These are phyloP conservation scores for Carassius auratus DNA, from an alignment of 2,113 vertebrate species.

Conservation along the genomic window DNA sequence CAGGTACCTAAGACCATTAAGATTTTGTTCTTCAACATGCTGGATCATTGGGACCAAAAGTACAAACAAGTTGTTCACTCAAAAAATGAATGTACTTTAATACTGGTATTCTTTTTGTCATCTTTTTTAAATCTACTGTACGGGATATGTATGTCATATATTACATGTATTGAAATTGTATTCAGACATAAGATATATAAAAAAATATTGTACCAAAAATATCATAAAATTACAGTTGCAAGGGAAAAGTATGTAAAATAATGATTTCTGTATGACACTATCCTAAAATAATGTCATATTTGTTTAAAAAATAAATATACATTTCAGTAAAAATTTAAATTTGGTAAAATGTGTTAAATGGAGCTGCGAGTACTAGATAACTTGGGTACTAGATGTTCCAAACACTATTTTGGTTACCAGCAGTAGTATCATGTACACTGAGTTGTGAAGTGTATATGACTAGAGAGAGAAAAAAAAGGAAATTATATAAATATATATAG, in stretches of 20 bases:
- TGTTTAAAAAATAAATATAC: too few species aligned
- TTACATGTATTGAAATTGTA: neutral
- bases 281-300: neutral
- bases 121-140: neutral
- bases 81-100: neutral
- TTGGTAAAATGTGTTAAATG: too few species aligned
- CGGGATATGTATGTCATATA: neutral
- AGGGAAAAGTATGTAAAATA: neutral
- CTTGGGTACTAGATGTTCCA: too few species aligned
- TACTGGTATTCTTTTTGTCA: neutral
- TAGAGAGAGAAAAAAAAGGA: too few species aligned
- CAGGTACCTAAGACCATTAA: neutral
- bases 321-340: too few species aligned
- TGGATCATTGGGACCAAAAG: neutral
- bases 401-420: too few species aligned
- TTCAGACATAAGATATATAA: neutral
- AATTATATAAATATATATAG: too few species aligned
- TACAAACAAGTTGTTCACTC: neutral
- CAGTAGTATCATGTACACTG: too few species aligned
- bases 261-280: neutral
- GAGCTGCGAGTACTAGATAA: too few species aligned
- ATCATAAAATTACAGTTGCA: neutral
- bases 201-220: neutral
- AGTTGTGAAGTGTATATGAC: too few species aligned
- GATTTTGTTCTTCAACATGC: neutral